Conservation (phyloP, 92 coral and sea anemone genomes). For the Actinostola sp. region DNA sequence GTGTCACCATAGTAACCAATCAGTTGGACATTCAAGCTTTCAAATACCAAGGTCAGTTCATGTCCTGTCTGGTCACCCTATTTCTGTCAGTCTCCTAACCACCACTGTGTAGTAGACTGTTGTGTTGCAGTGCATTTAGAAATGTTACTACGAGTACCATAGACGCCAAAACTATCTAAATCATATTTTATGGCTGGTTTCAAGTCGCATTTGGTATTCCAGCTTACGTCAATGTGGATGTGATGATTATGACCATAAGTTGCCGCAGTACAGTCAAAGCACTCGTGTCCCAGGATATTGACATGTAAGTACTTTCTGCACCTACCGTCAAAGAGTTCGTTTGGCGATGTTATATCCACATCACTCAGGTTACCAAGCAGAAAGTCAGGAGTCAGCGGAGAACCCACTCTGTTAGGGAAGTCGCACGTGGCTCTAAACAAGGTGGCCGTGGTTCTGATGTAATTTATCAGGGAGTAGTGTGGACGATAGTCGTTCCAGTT, state of each 20-base stretch:
- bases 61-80: too few relatives aligned
- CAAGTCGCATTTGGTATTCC: too few relatives aligned
- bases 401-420: conserved; percentile 7
- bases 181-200: too few relatives aligned
- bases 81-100: too few relatives aligned
- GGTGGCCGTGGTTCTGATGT: conserved; percentile 4
- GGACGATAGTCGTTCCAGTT: conserved; percentile 25
- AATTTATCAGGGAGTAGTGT: conserved; percentile 12
- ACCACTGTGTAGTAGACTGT: too few relatives aligned
- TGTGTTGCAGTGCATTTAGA: too few relatives aligned
- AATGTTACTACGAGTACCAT: too few relatives aligned
- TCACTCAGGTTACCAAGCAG: conserved; percentile 15
- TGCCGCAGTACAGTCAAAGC: conserved; percentile 3
- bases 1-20: too few relatives aligned
- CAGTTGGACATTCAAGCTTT: too few relatives aligned
- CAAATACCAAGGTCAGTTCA: too few relatives aligned
- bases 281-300: conserved; percentile 11
- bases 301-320: background rate
- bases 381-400: conserved; percentile 13
- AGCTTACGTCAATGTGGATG: background rate
- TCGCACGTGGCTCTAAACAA: conserved; percentile 40
- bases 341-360: background rate
- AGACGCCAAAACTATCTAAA: too few relatives aligned
- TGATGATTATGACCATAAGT: background rate
- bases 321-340: too few relatives aligned